Evolutionary conservation across 2,113 vertebrate species (phyloP).

Genomic region (Cathartes aura): DNA sequence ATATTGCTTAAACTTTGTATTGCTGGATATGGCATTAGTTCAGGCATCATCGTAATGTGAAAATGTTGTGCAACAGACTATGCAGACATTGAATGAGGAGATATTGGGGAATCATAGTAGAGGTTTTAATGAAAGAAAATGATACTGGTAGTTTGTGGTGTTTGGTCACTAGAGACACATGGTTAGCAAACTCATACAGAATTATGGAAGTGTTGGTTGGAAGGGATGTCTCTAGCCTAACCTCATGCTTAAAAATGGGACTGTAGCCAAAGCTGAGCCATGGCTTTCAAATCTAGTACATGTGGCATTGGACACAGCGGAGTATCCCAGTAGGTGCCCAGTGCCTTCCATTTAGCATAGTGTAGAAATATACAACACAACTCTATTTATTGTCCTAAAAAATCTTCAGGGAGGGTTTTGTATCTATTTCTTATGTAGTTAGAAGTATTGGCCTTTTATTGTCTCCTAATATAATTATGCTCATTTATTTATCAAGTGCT

Average conservation of each 20-base stretch:
- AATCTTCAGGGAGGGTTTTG: background rate
- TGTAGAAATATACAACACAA: background rate
- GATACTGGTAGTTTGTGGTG: background rate
- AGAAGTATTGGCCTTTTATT: background rate
- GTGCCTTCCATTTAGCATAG: background rate
- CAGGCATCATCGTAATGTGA: background rate
- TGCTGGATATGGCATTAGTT: background rate
- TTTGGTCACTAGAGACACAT: background rate
- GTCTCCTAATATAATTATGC: background rate
- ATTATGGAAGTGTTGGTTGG: background rate
- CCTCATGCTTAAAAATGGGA: background rate
- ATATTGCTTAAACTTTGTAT: background rate
- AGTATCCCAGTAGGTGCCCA: background rate
- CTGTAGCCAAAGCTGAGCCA: background rate
- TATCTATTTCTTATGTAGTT: background rate
- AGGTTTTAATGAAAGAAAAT: background rate
- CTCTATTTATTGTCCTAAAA: background rate
- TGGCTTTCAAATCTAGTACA: background rate
- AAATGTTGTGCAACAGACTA: background rate
- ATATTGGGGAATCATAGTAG: background rate
- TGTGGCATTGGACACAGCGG: fast-evolving
- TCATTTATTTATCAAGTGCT: background rate
- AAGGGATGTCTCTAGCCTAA: background rate
- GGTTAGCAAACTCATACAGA: background rate
- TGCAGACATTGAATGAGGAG: background rate